phyloP scores from a whole-genome alignment of 2,888 invertebrate genomes.

The Idaea dimidiata region DNA sequence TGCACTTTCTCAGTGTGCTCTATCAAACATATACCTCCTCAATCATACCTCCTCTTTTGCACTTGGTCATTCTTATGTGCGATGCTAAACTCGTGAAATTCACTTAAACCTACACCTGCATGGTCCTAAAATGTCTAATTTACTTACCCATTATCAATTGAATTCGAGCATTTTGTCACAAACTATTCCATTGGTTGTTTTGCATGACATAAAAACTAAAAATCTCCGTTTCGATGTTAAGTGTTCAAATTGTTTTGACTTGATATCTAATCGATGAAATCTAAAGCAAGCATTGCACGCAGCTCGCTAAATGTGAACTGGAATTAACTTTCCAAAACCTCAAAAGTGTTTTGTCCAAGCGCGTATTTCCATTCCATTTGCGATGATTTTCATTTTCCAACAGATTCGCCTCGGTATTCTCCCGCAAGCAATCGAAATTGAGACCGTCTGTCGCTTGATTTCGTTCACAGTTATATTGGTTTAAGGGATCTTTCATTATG shows the following conservation, averaged over 20 bases:
- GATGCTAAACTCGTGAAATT: conserved; percentile 4
- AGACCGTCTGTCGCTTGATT: conserved; percentile 18
- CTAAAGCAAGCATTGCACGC: conserved; percentile 24
- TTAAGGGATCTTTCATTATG: conserved; percentile 23
- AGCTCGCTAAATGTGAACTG: conserved; percentile 8
- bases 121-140: conserved; percentile 19
- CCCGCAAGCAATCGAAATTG: conserved; percentile 24
- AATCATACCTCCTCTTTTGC: neutral
- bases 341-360: conserved; percentile 9
- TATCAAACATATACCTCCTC: conserved; percentile 15
- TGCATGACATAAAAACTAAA: neutral
- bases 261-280: neutral
- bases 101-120: conserved; percentile 10
- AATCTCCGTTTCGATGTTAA: neutral
- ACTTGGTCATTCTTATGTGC: conserved; percentile 8
- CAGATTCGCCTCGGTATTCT: conserved; percentile 12
- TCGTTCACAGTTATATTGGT: conserved; percentile 23
- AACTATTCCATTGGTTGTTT: neutral
- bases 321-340: conserved; percentile 9
- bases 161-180: neutral
- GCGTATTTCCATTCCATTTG: conserved; percentile 20
- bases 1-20: conserved; percentile 26
- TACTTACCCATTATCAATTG: neutral
- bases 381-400: conserved; percentile 19
- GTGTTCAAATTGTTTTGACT: neutral